A percentile compares a stretch with the other conserved stretches of the same genome.
These are phyloP conservation scores for Leucophenga varia DNA, from an alignment of 1,140 invertebrate genomes.

Conservation along the genomic window DNA sequence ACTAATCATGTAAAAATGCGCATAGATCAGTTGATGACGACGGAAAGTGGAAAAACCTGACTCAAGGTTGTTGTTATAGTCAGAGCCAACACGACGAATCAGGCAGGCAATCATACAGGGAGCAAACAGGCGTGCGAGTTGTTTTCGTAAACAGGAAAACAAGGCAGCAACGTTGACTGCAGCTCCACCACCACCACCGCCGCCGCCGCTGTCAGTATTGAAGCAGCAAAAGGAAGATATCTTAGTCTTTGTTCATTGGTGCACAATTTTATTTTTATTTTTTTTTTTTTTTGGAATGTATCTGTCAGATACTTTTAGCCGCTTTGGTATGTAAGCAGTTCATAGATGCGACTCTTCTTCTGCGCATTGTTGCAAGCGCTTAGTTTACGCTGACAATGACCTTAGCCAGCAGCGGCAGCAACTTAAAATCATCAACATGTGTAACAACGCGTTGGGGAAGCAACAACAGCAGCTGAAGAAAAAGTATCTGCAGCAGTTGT, in stretches of 20 bases:
- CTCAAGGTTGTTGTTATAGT: conserved; percentile 55
- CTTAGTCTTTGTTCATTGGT: too few relatives aligned
- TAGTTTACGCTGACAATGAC: conserved; percentile 35
- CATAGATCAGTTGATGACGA: conserved; percentile 34
- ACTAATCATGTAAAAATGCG: conserved; percentile 18
- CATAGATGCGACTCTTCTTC: conserved; percentile 50
- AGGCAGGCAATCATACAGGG: background rate
- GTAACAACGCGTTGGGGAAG: background rate
- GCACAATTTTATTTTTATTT: too few relatives aligned
- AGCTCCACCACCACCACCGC: conserved; percentile 11
- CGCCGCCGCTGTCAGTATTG: conserved; percentile 7
- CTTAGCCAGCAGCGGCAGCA: conserved; percentile 29
- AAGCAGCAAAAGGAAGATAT: too few relatives aligned
- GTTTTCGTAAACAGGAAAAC: conserved; percentile 19
- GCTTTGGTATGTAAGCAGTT: conserved; percentile 36
- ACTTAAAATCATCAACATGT: background rate
- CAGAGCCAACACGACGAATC: conserved; percentile 13
- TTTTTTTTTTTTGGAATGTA: too few relatives aligned
- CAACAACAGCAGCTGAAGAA: background rate
- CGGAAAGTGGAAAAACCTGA: conserved; percentile 56
- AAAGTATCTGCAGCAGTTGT: background rate
- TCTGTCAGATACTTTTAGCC: too few relatives aligned
- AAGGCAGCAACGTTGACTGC: conserved; percentile 26
- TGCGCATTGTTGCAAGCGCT: conserved; percentile 1
- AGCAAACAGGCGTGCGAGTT: conserved; percentile 4